Percentiles rank a stretch among this genome's conserved stretches.
Evolutionary conservation across 2,888 invertebrate species (phyloP).

Genomic region (Calliphora vomitoria): DNA sequence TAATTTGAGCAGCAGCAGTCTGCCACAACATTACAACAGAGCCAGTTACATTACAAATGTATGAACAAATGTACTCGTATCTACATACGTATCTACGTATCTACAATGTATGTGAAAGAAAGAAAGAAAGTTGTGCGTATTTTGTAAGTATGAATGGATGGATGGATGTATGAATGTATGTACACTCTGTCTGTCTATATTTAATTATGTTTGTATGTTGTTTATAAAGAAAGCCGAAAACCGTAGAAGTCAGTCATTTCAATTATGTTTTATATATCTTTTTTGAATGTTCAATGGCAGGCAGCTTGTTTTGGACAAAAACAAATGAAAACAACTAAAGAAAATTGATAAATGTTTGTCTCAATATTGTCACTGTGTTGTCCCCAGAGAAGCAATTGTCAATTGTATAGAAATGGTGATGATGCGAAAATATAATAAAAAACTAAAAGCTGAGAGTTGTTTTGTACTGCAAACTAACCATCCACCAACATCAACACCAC

Average conservation of each 20-base stretch:
- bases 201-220: conserved; percentile 1
- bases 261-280: conserved; percentile 58
- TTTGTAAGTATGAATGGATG: conserved; percentile 49
- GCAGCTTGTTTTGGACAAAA: conserved; percentile 53
- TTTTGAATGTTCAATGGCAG: conserved; percentile 56
- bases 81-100: background rate
- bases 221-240: conserved; percentile 69
- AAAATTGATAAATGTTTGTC: conserved; percentile 51
- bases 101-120: background rate
- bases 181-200: conserved; percentile 17
- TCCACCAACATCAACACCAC: background rate
- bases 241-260: conserved; percentile 66
- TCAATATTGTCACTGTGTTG: conserved; percentile 45
- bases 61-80: background rate
- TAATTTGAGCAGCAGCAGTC: conserved; percentile 12
- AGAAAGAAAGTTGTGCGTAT: conserved; percentile 68
- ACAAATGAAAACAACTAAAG: conserved; percentile 57
- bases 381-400: conserved; percentile 62
- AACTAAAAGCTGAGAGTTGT: conserved; percentile 30
- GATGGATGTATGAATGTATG: conserved; percentile 25
- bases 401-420: conserved; percentile 48
- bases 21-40: conserved; percentile 7
- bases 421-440: conserved; percentile 40
- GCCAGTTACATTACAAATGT: conserved; percentile 30
- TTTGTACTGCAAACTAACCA: conserved; percentile 14